Percentiles rank a stretch among this genome's conserved stretches.
Conservation (phyloP, 2,888 invertebrate species). For the Melanchra persicariae region DNA sequence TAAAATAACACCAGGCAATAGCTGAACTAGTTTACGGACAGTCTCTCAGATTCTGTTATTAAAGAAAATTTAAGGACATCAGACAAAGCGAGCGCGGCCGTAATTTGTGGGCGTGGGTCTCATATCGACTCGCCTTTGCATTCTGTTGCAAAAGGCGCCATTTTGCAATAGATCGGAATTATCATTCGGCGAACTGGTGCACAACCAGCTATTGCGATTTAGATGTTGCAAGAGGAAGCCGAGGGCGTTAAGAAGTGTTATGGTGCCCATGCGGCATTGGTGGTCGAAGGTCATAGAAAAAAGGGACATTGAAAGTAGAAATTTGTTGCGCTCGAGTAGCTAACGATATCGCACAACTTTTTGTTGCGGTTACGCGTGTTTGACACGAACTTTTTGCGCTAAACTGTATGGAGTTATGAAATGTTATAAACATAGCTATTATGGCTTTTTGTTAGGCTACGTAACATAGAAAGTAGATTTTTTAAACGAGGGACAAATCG, state of each 20-base stretch:
- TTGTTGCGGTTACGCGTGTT: constrained; percentile 54
- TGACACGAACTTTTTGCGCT: constrained; percentile 35
- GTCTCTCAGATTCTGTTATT: constrained; percentile 62
- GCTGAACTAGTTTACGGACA: constrained; percentile 45
- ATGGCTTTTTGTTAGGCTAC: constrained; percentile 1
- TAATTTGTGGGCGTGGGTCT: constrained; percentile 88
- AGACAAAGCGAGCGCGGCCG: constrained; percentile 81
- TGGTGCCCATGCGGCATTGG: constrained; percentile 77
- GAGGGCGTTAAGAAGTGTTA: constrained; percentile 84
- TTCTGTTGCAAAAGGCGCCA: constrained; percentile 82
- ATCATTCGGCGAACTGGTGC: constrained; percentile 89
- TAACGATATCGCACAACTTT: constrained; percentile 59
- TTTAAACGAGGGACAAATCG: not conserved
- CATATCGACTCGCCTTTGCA: constrained; percentile 85
- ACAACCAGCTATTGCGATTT: constrained; percentile 83
- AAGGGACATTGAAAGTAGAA: constrained; percentile 78
- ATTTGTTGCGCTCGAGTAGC: constrained; percentile 74
- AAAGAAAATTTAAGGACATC: constrained; percentile 74
- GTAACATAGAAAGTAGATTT: constrained; percentile 19
- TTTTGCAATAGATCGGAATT: constrained; percentile 89
- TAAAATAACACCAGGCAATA: constrained; percentile 35
- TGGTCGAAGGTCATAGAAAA: constrained; percentile 81
- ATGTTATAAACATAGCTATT: constrained; percentile 20
- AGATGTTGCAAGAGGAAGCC: constrained; percentile 82
- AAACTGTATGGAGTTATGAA: constrained; percentile 48